Percentiles rank a stretch among this genome's conserved stretches.
phyloP scores from a whole-genome alignment of 2,797 vertebrate species.

The Sebastolobus alascanus region DNA sequence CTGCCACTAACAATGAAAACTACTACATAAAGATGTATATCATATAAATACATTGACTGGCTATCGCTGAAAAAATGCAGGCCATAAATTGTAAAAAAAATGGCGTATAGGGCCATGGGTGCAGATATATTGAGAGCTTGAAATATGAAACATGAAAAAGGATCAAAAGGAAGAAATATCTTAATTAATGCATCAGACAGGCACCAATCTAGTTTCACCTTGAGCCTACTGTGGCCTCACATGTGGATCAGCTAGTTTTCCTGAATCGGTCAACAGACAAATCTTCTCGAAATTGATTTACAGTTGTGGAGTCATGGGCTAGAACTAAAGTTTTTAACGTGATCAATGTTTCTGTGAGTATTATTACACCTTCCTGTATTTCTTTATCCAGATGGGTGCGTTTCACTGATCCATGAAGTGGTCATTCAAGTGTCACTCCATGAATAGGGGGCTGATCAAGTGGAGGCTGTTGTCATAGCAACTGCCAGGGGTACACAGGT shows the following conservation, averaged over 20 bases:
- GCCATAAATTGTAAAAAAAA: neutral
- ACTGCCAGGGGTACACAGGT: slow-evolving; percentile 81
- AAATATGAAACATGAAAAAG: neutral
- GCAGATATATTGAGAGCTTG: neutral
- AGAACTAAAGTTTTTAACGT: slow-evolving; percentile 47
- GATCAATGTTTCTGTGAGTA: slow-evolving; percentile 47
- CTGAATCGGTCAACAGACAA: slow-evolving; percentile 31
- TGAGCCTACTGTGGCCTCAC: neutral
- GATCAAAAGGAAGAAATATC: neutral
- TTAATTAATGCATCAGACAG: slow-evolving; percentile 5
- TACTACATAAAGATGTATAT: neutral
- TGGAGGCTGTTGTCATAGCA: slow-evolving; percentile 83
- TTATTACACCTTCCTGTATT: slow-evolving; percentile 54
- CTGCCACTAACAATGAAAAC: neutral
- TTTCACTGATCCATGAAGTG: slow-evolving; percentile 82
- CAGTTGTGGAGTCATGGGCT: slow-evolving; percentile 15
- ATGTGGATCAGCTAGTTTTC: slow-evolving; percentile 18
- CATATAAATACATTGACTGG: neutral
- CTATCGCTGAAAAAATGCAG: neutral
- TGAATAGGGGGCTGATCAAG: slow-evolving; percentile 84
- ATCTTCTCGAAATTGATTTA: slow-evolving; percentile 46
- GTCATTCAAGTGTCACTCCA: slow-evolving; percentile 83
- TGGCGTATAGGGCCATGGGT: neutral
- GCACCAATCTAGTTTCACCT: slow-evolving; percentile 1
- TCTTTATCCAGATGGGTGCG: slow-evolving; percentile 69